Base-by-base conservation (phyloP, 2,113 vertebrate genomes). In the Labeo rohita region DNA sequence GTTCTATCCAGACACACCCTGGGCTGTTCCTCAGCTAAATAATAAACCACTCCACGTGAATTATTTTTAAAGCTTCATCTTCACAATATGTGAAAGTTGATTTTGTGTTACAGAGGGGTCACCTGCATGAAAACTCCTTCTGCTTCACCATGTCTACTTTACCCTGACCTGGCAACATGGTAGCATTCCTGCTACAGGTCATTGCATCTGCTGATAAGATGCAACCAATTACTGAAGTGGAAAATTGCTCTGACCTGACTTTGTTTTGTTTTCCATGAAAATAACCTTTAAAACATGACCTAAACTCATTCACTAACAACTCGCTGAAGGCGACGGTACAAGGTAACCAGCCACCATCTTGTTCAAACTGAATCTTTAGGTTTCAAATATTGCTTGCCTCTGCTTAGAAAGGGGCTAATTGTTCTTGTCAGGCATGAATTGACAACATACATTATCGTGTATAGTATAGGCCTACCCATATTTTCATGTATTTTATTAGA, bases 181-280 rank as follows among this genome's bases (percentile, higher is more conserved):
- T n/a, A 61, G 68, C 83, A 92, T 91, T 90, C 90, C 83, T 87
- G 80, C 80, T 87, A 81, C 66, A 79, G 77, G 85, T 90, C 83
- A 81, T 47, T 84, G 86, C 77, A 68, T 84, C 43, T 3, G 50
- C 85, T 86, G 83, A 91, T 76, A 90, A 89, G 86, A 89, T 63
- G 85, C 85, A 88, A 89, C 36, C 0, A 12, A 28, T 87, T 49
- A 66, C 73, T 76, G 70, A 89, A 75, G 78, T 87, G 90, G 89
- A 85, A 93, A 92, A 89, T 84, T 83, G 80, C 84, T 75, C 73
- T 85, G 87, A 89, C 83, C 59, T 72, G 82, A 85, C 89, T 81
- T 73, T 89, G 89, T 92, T 93, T 89, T 88, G 66, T 88, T 93
- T 93, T 90, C 85, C 87, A 86, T 79, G 86, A 87, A 88, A 91